Percentiles rank a stretch among this genome's conserved stretches.
Conservation (phyloP, 2,888 invertebrate genomes). For the Charanyca ferruginea region DNA sequence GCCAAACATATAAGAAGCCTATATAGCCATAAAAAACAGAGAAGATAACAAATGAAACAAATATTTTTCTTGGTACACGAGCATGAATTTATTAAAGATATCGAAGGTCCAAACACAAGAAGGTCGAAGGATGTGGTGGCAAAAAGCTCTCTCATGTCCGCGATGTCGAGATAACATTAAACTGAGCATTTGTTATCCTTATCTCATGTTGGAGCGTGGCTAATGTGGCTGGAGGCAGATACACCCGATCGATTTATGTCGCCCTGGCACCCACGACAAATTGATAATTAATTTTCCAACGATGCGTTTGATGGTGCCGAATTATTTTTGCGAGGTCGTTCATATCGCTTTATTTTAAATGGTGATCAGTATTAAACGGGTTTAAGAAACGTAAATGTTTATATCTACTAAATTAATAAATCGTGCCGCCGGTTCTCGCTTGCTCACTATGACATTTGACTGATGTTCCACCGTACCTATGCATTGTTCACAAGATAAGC, state of each 20-base stretch:
- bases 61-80: constrained; percentile 58
- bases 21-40: constrained; percentile 40
- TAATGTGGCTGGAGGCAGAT: constrained; percentile 89
- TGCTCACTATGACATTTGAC: constrained; percentile 74
- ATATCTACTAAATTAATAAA: constrained; percentile 64
- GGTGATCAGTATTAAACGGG: constrained; percentile 78
- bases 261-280: constrained; percentile 90
- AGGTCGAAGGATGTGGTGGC: constrained; percentile 88
- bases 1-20: constrained; percentile 20
- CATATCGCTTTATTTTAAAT: constrained; percentile 71
- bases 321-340: constrained; percentile 83
- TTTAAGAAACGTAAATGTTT: constrained; percentile 63
- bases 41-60: constrained; percentile 59
- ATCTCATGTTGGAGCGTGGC: constrained; percentile 89
- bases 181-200: constrained; percentile 91
- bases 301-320: constrained; percentile 88
- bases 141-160: constrained; percentile 90
- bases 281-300: constrained; percentile 90
- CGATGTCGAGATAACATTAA: constrained; percentile 90
- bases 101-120: constrained; percentile 75
- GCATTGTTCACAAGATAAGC: constrained; percentile 85
- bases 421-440: constrained; percentile 56
- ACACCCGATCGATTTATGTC: constrained; percentile 90
- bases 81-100: constrained; percentile 72
- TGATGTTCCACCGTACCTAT: constrained; percentile 74